phyloP scores from a whole-genome alignment of 2,888 invertebrate species.

The Cryptus armator region DNA sequence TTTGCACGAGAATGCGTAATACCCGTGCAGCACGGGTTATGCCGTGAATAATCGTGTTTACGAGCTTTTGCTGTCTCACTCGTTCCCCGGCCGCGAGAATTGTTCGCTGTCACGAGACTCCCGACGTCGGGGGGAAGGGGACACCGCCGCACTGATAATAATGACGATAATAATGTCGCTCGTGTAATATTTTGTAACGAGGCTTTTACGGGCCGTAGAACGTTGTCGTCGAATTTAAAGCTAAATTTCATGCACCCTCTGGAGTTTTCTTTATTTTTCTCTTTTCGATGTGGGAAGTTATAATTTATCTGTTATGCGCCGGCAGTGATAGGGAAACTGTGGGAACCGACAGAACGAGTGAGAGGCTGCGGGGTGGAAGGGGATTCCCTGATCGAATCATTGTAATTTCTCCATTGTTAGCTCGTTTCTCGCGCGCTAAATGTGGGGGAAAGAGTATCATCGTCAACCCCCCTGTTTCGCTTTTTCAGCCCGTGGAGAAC shows the following conservation, averaged over 20 bases:
- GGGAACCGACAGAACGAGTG: background rate
- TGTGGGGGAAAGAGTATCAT: slow-evolving; percentile 1
- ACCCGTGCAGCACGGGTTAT: slow-evolving; percentile 13
- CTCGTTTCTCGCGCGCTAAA: background rate
- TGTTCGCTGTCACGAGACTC: slow-evolving; percentile 48
- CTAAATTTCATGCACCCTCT: background rate
- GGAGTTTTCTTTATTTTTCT: background rate
- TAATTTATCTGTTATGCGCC: slow-evolving; percentile 7
- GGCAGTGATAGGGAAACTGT: slow-evolving; percentile 37
- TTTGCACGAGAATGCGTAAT: slow-evolving; percentile 22
- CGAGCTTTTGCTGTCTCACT: slow-evolving; percentile 37
- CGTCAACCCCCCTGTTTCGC: slow-evolving; percentile 1
- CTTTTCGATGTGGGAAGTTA: background rate
- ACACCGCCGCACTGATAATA: slow-evolving; percentile 18
- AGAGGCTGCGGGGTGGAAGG: background rate
- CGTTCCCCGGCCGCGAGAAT: slow-evolving; percentile 21
- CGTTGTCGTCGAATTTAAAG: background rate
- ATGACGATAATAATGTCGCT: slow-evolving; percentile 16
- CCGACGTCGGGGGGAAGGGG: background rate
- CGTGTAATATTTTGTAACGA: slow-evolving; percentile 7
- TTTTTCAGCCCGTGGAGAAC: slow-evolving; percentile 20
- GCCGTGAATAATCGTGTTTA: slow-evolving; percentile 55
- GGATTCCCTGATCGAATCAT: slow-evolving; percentile 15
- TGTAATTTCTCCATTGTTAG: slow-evolving; percentile 38
- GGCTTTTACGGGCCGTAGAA: background rate